phyloP scores from a whole-genome alignment of 23 tunicate species.

The Corella eumyota region DNA sequence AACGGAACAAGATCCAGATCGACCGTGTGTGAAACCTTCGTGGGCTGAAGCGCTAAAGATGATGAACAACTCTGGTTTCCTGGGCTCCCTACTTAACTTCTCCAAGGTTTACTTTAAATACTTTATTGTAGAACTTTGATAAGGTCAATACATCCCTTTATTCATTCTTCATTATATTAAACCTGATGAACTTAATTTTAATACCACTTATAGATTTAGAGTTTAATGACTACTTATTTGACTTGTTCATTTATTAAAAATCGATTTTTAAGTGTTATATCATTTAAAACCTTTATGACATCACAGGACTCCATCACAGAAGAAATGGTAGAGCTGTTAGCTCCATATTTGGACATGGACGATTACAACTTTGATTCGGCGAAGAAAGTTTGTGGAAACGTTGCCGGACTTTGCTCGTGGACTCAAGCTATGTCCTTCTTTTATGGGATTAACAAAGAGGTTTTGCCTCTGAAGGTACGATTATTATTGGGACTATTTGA shows the following conservation, averaged over 20 bases:
- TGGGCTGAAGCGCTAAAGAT: slow-evolving; percentile 92
- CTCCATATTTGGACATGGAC: slow-evolving; percentile 85
- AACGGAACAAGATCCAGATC: slow-evolving; percentile 76
- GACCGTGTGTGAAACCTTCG: slow-evolving; percentile 80
- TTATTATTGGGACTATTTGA: too few relatives aligned
- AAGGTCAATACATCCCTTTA: background rate
- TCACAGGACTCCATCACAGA: slow-evolving; percentile 91
- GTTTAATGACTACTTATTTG: too few relatives aligned
- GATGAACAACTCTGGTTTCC: slow-evolving; percentile 93
- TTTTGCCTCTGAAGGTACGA: slow-evolving; percentile 89
- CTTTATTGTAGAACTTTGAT: background rate
- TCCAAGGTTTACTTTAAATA: slow-evolving; percentile 59
- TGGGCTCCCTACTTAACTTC: slow-evolving; percentile 67
- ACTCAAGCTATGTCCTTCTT: slow-evolving; percentile 96
- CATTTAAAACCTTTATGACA: too few relatives aligned
- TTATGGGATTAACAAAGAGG: slow-evolving; percentile 94
- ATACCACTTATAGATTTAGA: background rate
- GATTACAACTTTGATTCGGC: slow-evolving; percentile 95
- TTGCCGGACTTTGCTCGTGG: slow-evolving; percentile 98
- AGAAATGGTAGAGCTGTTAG: slow-evolving; percentile 87
- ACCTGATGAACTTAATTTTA: background rate
- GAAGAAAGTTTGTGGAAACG: slow-evolving; percentile 92
- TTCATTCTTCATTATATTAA: background rate
- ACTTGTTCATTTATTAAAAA: too few relatives aligned
- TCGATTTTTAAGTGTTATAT: too few relatives aligned